Evolutionary conservation across 2,888 invertebrate species (phyloP).

Genomic region (Teleiodes luculella): DNA sequence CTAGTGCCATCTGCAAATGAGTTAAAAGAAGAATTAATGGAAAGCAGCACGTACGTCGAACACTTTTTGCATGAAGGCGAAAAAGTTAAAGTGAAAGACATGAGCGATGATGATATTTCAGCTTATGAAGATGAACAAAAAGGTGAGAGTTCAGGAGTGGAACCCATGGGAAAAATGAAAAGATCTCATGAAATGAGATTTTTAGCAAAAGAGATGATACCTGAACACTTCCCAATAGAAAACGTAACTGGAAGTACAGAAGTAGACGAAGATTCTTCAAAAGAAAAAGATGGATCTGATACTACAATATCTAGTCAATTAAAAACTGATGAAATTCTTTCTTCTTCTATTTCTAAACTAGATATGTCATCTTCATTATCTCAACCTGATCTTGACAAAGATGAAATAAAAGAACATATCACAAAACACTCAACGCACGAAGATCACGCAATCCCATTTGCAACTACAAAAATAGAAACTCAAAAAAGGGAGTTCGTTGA

Average conservation of each 20-base stretch:
- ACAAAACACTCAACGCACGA: conserved; percentile 35
- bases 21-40: conserved; percentile 84
- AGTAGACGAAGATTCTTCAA: conserved; percentile 61
- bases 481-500: conserved; percentile 69
- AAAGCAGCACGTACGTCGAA: conserved; percentile 79
- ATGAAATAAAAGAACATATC: conserved; percentile 48
- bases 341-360: conserved; percentile 68
- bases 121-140: conserved; percentile 78
- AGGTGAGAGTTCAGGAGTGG: conserved; percentile 53
- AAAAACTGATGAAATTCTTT: conserved; percentile 64
- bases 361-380: conserved; percentile 60
- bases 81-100: conserved; percentile 59
- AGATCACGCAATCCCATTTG: conserved; percentile 59
- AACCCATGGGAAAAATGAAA: conserved; percentile 87
- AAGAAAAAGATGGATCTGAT: conserved; percentile 62
- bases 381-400: conserved; percentile 47
- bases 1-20: conserved; percentile 93
- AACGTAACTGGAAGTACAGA: conserved; percentile 64
- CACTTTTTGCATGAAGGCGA: conserved; percentile 68
- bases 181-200: conserved; percentile 95
- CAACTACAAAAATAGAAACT: conserved; percentile 59
- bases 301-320: conserved; percentile 71
- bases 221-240: conserved; percentile 67
- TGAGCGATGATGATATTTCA: conserved; percentile 73
- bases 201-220: conserved; percentile 80